A percentile compares a stretch with the other conserved stretches of the same genome.
Conservation (phyloP, 1,140 invertebrate species). For the Eciton burchellii region DNA sequence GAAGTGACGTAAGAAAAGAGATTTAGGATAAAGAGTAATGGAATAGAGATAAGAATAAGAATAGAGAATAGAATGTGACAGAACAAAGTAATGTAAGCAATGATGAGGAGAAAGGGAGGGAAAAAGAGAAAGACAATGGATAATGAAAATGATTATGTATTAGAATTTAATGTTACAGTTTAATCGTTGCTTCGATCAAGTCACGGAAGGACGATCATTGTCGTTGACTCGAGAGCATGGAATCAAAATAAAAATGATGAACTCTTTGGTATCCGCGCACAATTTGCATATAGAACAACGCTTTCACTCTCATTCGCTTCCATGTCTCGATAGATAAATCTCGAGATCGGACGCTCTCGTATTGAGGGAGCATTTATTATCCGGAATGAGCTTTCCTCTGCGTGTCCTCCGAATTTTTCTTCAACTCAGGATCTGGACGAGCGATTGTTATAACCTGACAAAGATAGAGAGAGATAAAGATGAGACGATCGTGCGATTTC, state of each 20-base stretch:
- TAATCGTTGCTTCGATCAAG: not conserved
- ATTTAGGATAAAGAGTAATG: too few species aligned
- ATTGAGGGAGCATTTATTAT: not conserved
- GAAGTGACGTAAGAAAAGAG: too few species aligned
- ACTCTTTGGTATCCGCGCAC: not conserved
- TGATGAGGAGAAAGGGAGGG: too few species aligned
- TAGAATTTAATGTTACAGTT: too few species aligned
- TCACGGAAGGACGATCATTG: not conserved
- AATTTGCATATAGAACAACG: not conserved
- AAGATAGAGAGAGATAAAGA: constrained; percentile 5
- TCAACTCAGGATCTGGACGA: not conserved
- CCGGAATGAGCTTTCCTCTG: not conserved
- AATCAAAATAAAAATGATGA: constrained; percentile 16
- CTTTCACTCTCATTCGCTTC: constrained; percentile 14
- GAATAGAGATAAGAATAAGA: too few species aligned
- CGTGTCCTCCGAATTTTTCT: not conserved
- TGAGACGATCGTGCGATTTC: constrained; percentile 33
- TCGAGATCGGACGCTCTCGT: not conserved
- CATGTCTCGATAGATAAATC: not conserved
- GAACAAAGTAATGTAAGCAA: not conserved
- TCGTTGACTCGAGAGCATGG: not conserved
- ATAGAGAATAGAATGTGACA: not conserved
- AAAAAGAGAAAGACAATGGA: too few species aligned
- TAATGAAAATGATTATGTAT: constrained; percentile 1
- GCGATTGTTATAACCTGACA: constrained; percentile 30